A percentile compares a stretch with the other conserved stretches of the same genome.
phyloP scores from a whole-genome alignment of 2,113 vertebrate genomes.

The Shinisaurus crocodilurus region DNA sequence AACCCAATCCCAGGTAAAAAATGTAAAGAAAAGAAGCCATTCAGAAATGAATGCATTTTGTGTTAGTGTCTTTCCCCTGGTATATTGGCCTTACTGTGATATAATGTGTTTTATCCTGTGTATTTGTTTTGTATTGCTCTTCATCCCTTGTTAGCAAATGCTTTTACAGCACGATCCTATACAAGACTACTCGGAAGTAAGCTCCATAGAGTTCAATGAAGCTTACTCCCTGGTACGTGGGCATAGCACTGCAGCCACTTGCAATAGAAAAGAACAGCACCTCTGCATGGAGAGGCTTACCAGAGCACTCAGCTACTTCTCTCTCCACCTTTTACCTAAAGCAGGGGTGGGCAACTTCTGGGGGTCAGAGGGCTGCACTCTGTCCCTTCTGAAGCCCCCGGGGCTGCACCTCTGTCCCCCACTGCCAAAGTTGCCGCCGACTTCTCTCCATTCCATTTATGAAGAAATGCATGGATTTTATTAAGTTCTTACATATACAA shows the following conservation, averaged over 20 bases:
- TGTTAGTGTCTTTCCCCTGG: not conserved
- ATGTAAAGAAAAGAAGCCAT: not conserved
- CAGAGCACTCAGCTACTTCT: not conserved
- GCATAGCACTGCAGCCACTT: not conserved
- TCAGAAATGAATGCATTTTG: not conserved
- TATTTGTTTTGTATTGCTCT: not conserved
- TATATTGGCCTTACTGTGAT: accelerated
- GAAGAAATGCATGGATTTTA: too few species aligned
- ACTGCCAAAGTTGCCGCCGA: too few species aligned
- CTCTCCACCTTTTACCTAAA: not conserved
- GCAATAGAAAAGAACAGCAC: not conserved
- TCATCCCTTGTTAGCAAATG: not conserved
- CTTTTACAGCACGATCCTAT: not conserved
- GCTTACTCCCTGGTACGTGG: too few species aligned
- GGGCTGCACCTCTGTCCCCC: too few species aligned
- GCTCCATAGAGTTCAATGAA: not conserved
- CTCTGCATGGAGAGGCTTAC: not conserved
- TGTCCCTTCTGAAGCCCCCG: too few species aligned
- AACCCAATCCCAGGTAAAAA: not conserved
- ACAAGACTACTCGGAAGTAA: not conserved
- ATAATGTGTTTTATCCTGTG: not conserved
- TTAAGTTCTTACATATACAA: too few species aligned
- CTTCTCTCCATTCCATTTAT: too few species aligned
- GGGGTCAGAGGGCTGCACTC: too few species aligned
- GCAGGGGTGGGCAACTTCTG: not conserved